phyloP scores from a whole-genome alignment of 2,888 invertebrate species.

The Drosophila anceps region DNA sequence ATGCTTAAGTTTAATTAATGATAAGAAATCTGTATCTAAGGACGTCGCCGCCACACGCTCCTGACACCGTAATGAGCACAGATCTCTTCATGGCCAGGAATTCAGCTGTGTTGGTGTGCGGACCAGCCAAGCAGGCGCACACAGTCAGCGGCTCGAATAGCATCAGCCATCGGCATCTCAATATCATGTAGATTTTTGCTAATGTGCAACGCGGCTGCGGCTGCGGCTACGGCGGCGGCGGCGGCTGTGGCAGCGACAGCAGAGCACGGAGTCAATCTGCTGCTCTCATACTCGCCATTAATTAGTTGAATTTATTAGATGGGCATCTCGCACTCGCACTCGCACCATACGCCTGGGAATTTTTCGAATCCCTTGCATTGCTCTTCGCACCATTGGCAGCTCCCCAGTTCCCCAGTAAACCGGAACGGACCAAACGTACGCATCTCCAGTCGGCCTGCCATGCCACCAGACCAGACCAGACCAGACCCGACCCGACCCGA shows the following conservation, averaged over 20 bases:
- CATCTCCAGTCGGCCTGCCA: slow-evolving; percentile 30
- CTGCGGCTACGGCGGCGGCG: not conserved
- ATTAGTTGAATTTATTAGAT: slow-evolving; percentile 85
- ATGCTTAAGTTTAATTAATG: slow-evolving; percentile 85
- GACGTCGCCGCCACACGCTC: slow-evolving; percentile 67
- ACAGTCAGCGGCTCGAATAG: slow-evolving; percentile 15
- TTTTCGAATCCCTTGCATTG: slow-evolving; percentile 79
- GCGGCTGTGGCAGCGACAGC: slow-evolving; percentile 26
- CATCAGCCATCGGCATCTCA: slow-evolving; percentile 77
- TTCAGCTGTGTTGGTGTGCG: slow-evolving; percentile 57
- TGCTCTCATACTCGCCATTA: slow-evolving; percentile 84
- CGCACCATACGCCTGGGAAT: slow-evolving; percentile 78
- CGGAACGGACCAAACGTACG: slow-evolving; percentile 52
- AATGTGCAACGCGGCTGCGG: slow-evolving; percentile 62
- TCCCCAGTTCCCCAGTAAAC: slow-evolving; percentile 27
- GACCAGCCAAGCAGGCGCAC: slow-evolving; percentile 16
- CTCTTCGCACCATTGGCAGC: slow-evolving; percentile 71
- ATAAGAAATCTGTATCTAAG: slow-evolving; percentile 85
- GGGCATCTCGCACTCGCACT: slow-evolving; percentile 70
- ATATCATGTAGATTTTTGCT: slow-evolving; percentile 83
- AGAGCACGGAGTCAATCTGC: slow-evolving; percentile 66
- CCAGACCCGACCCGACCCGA: not conserved
- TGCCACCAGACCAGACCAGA: not conserved
- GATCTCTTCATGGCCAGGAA: slow-evolving; percentile 50
- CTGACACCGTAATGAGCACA: slow-evolving; percentile 63